Conservation (phyloP, 1,140 invertebrate species). For the Orchesella cincta region DNA sequence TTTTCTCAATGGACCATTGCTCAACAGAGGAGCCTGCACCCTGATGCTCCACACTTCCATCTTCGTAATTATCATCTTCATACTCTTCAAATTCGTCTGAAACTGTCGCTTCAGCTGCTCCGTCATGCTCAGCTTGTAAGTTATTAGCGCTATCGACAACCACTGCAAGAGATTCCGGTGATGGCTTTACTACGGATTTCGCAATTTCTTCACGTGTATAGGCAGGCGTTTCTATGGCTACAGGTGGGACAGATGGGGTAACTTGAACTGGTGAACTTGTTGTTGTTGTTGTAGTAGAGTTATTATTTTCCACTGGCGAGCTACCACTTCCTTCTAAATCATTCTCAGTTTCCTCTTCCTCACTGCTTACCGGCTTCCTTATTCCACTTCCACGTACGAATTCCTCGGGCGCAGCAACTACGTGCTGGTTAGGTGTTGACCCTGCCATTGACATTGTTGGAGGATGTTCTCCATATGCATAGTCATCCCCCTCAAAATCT, state of each 20-base stretch:
- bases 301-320: neutral
- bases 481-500: neutral
- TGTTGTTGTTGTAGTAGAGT: neutral
- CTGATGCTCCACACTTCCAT: neutral
- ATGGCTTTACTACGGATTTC: neutral
- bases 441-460: constrained; percentile 2
- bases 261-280: neutral
- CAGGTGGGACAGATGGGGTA: neutral
- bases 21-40: neutral
- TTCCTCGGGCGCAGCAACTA: constrained; percentile 6
- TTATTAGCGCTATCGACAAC: neutral
- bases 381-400: constrained; percentile 29
- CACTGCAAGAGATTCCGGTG: neutral
- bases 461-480: neutral
- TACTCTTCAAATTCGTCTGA: constrained; percentile 3
- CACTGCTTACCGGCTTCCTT: constrained; percentile 29
- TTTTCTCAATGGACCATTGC: neutral
- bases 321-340: constrained; percentile 1
- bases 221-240: neutral
- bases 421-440: constrained; percentile 25
- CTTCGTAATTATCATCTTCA: constrained; percentile 13
- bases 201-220: constrained; percentile 3
- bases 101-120: neutral
- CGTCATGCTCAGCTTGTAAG: neutral
- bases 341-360: neutral